These are phyloP conservation scores for Puffinus mauretanicus DNA, from an alignment of 2,113 vertebrate species.

Conservation along the genomic window DNA sequence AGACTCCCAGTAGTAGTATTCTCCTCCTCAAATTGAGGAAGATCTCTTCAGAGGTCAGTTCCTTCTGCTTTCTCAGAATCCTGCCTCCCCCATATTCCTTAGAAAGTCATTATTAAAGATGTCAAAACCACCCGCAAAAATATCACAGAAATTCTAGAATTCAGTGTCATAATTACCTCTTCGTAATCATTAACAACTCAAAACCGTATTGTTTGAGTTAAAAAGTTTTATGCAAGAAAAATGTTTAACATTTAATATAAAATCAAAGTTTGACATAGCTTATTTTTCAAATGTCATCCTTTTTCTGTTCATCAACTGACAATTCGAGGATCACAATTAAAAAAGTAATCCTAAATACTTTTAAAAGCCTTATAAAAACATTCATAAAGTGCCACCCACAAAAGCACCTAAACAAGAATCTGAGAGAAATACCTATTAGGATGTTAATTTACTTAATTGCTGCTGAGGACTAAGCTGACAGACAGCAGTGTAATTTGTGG, in stretches of 20 bases:
- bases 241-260: slow-evolving; percentile 9
- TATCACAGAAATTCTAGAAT: not conserved
- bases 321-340: not conserved
- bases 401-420: slow-evolving; percentile 5
- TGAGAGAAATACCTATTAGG: not conserved
- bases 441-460: not conserved
- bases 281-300: slow-evolving; percentile 1
- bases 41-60: slow-evolving; percentile 9
- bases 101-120: slow-evolving; percentile 11
- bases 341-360: slow-evolving; percentile 9
- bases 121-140: not conserved
- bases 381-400: slow-evolving; percentile 25
- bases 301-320: not conserved
- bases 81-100: not conserved
- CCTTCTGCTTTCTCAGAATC: slow-evolving; percentile 36
- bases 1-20: slow-evolving; percentile 22
- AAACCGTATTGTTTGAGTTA: not conserved
- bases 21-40: not conserved
- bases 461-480: not conserved
- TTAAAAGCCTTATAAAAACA: slow-evolving; percentile 12
- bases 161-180: not conserved
- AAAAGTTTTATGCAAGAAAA: slow-evolving; percentile 13
- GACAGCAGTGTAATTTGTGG: not conserved
- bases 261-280: not conserved
- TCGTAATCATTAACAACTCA: not conserved